Conservation (phyloP, 2,797 vertebrate species). For the Caiman crocodilus region DNA sequence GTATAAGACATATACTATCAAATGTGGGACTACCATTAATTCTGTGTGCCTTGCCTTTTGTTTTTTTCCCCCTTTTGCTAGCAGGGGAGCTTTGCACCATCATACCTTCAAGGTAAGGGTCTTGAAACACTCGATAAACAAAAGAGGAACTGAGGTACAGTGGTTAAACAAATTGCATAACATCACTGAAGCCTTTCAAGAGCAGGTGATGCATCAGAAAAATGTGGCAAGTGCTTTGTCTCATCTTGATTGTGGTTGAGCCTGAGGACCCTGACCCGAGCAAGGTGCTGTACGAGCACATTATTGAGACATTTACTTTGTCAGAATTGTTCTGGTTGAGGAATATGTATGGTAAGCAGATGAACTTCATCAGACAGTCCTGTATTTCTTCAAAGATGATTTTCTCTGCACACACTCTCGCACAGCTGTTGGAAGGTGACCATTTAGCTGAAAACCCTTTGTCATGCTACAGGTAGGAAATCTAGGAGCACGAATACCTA, state of each 20-base stretch:
- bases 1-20: background rate
- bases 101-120: background rate
- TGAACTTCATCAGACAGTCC: background rate
- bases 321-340: background rate
- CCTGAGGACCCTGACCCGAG: background rate
- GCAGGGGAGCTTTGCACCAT: background rate
- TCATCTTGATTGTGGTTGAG: background rate
- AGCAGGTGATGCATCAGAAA: background rate
- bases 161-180: background rate
- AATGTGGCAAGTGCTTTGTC: background rate
- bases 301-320: background rate
- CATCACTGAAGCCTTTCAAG: background rate
- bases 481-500: background rate
- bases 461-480: background rate
- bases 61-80: background rate
- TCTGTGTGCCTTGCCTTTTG: background rate
- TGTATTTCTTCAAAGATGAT: background rate
- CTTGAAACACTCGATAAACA: background rate
- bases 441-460: background rate
- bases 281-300: background rate
- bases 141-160: background rate
- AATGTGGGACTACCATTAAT: too few species aligned
- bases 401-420: background rate
- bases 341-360: too few species aligned
- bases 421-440: background rate